Conservation (phyloP, 2,888 invertebrate genomes). For the Sceliomorpha sp. region DNA sequence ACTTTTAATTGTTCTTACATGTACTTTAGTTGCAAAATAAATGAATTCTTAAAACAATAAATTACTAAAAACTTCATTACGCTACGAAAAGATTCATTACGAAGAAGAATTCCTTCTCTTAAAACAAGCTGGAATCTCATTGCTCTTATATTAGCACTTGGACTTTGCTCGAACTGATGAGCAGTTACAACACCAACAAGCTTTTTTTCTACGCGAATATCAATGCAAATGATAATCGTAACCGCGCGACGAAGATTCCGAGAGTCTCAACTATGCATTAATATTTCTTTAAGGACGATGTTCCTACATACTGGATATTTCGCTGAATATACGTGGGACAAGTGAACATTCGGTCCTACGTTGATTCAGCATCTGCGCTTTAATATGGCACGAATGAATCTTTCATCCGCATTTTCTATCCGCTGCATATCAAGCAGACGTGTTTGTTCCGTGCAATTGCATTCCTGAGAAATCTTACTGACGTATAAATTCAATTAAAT, state of each 20-base stretch:
- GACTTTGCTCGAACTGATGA: too few relatives aligned
- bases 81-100: too few relatives aligned
- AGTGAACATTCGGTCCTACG: conserved; percentile 48
- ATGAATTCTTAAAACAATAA: too few relatives aligned
- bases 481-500: conserved; percentile 56
- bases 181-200: too few relatives aligned
- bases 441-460: conserved; percentile 50
- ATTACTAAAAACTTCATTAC: too few relatives aligned
- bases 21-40: too few relatives aligned
- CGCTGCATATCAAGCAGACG: conserved; percentile 50
- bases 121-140: too few relatives aligned
- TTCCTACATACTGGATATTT: conserved; percentile 48
- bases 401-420: conserved; percentile 55
- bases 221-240: conserved; percentile 39
- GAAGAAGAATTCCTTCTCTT: too few relatives aligned
- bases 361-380: conserved; percentile 54
- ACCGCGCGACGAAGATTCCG: conserved; percentile 25
- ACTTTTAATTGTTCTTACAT: too few relatives aligned
- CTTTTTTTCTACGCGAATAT: conserved; percentile 25
- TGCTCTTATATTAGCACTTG: too few relatives aligned
- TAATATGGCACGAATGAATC: conserved; percentile 55
- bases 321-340: conserved; percentile 36
- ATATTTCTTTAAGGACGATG: conserved; percentile 40
- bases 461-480: conserved; percentile 43
- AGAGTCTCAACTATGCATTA: conserved; percentile 30